phyloP scores from a whole-genome alignment of 1,140 invertebrate genomes.

The Eurosta solidaginis region DNA sequence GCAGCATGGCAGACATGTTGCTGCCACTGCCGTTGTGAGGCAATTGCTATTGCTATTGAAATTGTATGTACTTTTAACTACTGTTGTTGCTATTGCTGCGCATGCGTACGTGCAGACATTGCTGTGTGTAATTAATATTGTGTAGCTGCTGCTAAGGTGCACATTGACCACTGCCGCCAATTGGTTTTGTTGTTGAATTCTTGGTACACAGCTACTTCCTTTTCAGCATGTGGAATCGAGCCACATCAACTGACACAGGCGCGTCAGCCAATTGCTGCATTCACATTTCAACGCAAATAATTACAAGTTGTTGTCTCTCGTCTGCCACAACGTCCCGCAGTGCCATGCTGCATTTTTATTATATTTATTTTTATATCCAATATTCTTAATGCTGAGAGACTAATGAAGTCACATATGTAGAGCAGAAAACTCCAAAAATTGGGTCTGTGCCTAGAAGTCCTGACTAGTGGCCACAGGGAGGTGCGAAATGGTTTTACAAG shows the following conservation, averaged over 20 bases:
- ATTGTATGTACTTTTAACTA: background rate
- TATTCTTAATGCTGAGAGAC: background rate
- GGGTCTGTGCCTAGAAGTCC: too few relatives aligned
- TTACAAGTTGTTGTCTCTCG: slow-evolving; percentile 31
- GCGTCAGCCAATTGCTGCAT: background rate
- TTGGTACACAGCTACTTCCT: slow-evolving; percentile 18
- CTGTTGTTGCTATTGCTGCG: background rate
- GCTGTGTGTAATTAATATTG: slow-evolving; percentile 28
- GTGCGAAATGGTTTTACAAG: too few relatives aligned
- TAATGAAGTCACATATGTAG: background rate
- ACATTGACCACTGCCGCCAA: background rate
- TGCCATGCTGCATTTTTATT: background rate
- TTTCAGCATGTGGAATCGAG: background rate
- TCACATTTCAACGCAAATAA: slow-evolving; percentile 31
- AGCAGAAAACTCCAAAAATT: background rate
- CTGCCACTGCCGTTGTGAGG: slow-evolving; percentile 3
- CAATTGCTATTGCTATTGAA: background rate
- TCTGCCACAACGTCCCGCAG: background rate
- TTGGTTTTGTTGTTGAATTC: background rate
- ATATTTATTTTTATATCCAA: background rate
- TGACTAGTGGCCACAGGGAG: too few relatives aligned
- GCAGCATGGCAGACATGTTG: slow-evolving; percentile 15
- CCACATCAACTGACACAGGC: background rate
- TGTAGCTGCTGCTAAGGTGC: background rate
- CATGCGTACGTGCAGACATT: slow-evolving; percentile 29